phyloP scores from a whole-genome alignment of 1,140 invertebrate species.

The Colletes gigas region DNA sequence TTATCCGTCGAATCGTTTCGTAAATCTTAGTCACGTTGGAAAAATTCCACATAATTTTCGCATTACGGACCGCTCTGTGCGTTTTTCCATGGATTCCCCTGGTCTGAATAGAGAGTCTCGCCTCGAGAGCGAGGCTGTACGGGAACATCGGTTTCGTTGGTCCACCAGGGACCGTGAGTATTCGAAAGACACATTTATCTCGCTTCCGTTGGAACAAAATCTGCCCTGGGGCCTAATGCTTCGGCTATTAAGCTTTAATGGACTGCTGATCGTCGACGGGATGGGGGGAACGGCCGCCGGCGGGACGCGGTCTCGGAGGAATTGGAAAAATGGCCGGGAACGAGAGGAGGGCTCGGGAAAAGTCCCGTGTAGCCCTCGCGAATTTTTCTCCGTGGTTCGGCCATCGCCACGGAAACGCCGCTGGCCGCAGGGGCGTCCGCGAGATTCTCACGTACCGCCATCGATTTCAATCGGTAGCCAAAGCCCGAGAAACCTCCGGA shows the following conservation, averaged over 20 bases:
- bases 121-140: background rate
- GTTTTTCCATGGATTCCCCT: background rate
- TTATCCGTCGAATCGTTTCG: no score
- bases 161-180: conserved; percentile 36
- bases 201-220: conserved; percentile 73
- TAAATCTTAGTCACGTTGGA: no score
- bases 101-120: background rate
- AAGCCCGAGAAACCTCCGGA: conserved; percentile 23
- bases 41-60: no score
- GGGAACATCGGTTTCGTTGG: conserved; percentile 24
- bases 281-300: conserved; percentile 16
- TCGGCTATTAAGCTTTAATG: conserved; percentile 75
- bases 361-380: conserved; percentile 5
- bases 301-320: conserved; percentile 47
- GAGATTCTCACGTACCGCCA: conserved; percentile 36
- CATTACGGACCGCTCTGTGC: no score
- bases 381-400: background rate
- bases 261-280: conserved; percentile 63
- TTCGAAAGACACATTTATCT: conserved; percentile 75
- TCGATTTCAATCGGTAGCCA: conserved; percentile 56
- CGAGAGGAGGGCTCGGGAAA: conserved; percentile 11
- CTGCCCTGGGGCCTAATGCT: conserved; percentile 76
- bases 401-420: background rate
- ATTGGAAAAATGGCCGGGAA: conserved; percentile 57
- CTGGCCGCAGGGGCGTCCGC: background rate